Evolutionary conservation across 2,888 invertebrate genomes (phyloP).

Genomic region (Caenorhabditis doughertyi): DNA sequence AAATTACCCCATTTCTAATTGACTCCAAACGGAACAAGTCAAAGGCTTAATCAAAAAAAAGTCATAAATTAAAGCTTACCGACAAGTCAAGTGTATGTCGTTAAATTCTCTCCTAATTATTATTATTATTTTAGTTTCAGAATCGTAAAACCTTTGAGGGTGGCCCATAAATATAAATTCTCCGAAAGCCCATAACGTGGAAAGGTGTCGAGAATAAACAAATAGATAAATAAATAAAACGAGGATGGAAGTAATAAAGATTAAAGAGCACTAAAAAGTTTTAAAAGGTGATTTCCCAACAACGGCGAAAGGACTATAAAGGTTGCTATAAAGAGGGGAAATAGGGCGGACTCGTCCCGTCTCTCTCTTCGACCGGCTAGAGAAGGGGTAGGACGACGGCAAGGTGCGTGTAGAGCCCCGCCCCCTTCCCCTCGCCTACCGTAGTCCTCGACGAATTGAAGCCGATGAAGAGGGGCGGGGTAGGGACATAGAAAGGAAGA

Average conservation of each 20-base stretch:
- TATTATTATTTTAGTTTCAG: neutral
- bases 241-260: slow-evolving; percentile 39
- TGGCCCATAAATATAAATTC: neutral
- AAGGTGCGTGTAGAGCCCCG: slow-evolving; percentile 24
- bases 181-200: neutral
- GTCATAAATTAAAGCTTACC: neutral
- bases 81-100: too few species aligned
- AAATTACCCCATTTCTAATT: too few species aligned
- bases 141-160: neutral
- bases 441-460: slow-evolving; percentile 14
- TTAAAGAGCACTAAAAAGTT: slow-evolving; percentile 56
- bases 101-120: neutral
- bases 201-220: neutral
- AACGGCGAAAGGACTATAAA: neutral
- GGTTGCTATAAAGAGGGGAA: slow-evolving; percentile 15
- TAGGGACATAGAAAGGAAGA: neutral
- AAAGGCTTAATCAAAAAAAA: too few species aligned
- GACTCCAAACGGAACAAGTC: too few species aligned
- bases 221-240: slow-evolving; percentile 15
- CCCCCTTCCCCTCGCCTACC: slow-evolving; percentile 15
- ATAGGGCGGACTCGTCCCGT: neutral
- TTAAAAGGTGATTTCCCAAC: slow-evolving; percentile 39
- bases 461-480: neutral
- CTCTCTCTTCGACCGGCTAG: too few species aligned
- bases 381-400: too few species aligned